Conservation (phyloP, 2,888 invertebrate genomes). For the Gymnosoma rotundatum region DNA sequence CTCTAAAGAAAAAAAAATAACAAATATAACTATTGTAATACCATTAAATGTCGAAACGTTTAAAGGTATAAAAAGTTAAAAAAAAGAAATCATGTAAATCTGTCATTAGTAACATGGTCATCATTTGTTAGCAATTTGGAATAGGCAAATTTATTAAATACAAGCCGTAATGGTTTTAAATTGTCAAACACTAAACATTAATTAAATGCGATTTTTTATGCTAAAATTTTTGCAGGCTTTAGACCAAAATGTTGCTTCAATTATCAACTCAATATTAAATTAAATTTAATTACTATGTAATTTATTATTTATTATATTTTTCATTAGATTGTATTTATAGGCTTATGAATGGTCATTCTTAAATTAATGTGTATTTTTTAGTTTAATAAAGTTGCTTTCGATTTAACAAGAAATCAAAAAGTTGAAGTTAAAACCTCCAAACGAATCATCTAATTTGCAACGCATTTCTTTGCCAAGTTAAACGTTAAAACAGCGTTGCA, state of each 20-base stretch:
- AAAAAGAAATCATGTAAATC: constrained; percentile 46
- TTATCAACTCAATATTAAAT: constrained; percentile 16
- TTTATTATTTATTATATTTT: constrained; percentile 20
- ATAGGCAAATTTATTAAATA: constrained; percentile 20
- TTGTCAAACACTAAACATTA: constrained; percentile 39
- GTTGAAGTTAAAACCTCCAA: constrained; percentile 42
- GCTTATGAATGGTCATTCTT: constrained; percentile 47
- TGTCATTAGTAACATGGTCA: constrained; percentile 66
- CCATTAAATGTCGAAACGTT: constrained; percentile 55
- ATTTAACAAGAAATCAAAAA: constrained; percentile 35
- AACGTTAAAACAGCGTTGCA: constrained; percentile 69
- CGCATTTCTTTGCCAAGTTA: constrained; percentile 71
- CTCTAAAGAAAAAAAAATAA: not conserved
- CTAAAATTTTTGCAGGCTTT: not conserved
- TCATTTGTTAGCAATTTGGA: constrained; percentile 52
- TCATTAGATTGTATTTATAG: constrained; percentile 37
- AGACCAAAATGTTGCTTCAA: not conserved
- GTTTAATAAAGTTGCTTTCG: constrained; percentile 27
- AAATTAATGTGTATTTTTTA: constrained; percentile 16
- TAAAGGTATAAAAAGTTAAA: constrained; percentile 11
- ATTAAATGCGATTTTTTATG: constrained; percentile 18
- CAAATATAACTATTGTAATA: constrained; percentile 34
- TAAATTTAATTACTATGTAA: constrained; percentile 21
- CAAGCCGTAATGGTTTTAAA: constrained; percentile 10
- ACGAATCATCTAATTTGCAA: constrained; percentile 67